Conservation (phyloP, 1,140 invertebrate species). For the Drosophila dunni region DNA sequence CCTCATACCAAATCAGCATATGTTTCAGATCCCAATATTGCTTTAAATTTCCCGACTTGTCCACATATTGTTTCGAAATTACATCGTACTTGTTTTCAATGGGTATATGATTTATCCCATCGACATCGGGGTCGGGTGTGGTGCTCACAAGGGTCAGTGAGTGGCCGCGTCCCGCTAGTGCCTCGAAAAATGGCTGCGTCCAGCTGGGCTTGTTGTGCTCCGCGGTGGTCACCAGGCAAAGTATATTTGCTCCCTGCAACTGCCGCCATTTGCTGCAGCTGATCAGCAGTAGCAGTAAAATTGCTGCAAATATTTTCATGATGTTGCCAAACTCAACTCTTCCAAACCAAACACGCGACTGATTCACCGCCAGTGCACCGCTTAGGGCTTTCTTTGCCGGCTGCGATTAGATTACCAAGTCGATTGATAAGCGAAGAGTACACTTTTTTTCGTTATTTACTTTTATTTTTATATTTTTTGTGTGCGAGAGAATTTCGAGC, state of each 20-base stretch:
- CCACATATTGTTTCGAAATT: conserved; percentile 47
- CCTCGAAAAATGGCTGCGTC: conserved; percentile 50
- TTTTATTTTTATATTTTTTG: not conserved
- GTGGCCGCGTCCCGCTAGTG: conserved; percentile 58
- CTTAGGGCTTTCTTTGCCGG: conserved; percentile 10
- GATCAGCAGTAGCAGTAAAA: conserved; percentile 21
- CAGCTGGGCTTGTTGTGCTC: conserved; percentile 56
- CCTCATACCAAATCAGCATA: conserved; percentile 63
- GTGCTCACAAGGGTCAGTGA: conserved; percentile 43
- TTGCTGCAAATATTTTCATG: conserved; percentile 33
- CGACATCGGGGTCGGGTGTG: not conserved
- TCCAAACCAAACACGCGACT: conserved; percentile 19
- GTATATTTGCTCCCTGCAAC: conserved; percentile 46
- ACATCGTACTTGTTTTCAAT: conserved; percentile 53
- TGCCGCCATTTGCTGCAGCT: conserved; percentile 26
- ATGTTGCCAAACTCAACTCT: conserved; percentile 1
- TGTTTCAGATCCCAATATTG: conserved; percentile 38
- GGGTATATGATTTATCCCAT: conserved; percentile 3
- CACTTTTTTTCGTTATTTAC: not conserved
- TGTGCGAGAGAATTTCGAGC: not conserved
- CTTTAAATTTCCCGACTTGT: not conserved
- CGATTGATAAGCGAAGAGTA: not conserved
- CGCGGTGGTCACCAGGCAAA: conserved; percentile 55
- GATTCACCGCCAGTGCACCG: conserved; percentile 14
- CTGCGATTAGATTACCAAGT: conserved; percentile 45